Conservation (phyloP, 2,113 vertebrate genomes). For the Cochlearius cochlearius region DNA sequence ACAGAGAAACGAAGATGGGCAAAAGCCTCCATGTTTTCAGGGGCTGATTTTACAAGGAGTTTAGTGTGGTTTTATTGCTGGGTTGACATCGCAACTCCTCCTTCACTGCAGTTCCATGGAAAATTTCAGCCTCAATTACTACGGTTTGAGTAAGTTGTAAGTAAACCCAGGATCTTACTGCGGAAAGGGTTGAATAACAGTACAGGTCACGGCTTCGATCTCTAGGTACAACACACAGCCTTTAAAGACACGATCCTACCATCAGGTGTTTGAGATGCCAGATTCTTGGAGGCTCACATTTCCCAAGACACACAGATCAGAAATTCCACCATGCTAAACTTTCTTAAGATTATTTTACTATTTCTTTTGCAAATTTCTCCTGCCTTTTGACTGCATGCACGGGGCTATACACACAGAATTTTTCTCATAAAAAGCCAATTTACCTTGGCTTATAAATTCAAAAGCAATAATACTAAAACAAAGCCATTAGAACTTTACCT, state of each 20-base stretch:
- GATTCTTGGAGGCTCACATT: neutral
- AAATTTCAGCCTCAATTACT: neutral
- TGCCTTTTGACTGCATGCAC: neutral
- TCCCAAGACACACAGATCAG: neutral
- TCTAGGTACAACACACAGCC: neutral
- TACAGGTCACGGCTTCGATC: neutral
- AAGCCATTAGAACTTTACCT: neutral
- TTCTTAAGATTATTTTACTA: neutral
- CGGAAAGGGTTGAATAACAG: neutral
- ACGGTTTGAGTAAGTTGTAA: neutral
- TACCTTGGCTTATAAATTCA: neutral
- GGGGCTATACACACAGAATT: neutral
- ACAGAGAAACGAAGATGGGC: accelerated
- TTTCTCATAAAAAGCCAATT: neutral
- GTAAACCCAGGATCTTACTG: neutral
- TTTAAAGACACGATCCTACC: neutral
- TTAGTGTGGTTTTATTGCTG: neutral
- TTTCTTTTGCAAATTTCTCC: neutral
- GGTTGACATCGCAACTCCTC: neutral
- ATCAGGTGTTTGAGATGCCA: neutral
- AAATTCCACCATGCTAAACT: neutral
- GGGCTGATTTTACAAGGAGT: neutral
- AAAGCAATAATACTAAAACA: neutral
- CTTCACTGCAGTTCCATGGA: neutral
- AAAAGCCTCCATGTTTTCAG: neutral